Evolutionary conservation across 2,888 invertebrate genomes (phyloP).

Genomic region (Teleogryllus oceanicus): DNA sequence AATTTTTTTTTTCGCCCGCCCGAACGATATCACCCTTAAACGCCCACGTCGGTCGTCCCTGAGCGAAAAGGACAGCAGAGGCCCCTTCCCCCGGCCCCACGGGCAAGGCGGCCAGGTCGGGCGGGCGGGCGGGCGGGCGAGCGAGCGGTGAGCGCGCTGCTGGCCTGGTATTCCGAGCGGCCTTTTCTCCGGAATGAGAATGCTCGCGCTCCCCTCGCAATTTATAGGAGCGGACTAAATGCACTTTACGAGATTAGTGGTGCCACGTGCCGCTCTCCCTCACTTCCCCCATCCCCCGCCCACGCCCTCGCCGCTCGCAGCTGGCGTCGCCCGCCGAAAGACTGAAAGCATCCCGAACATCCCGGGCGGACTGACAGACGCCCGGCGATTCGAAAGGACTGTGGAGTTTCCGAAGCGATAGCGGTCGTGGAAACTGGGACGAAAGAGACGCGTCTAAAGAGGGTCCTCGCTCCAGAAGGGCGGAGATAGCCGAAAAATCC

Average conservation of each 20-base stretch:
- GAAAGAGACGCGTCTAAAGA: not conserved
- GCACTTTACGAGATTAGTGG: not conserved
- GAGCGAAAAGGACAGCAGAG: too few relatives aligned
- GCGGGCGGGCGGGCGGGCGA: too few relatives aligned
- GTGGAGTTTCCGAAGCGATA: not conserved
- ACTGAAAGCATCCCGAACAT: not conserved
- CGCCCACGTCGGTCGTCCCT: too few relatives aligned
- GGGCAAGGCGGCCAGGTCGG: too few relatives aligned
- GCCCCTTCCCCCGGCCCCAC: too few relatives aligned
- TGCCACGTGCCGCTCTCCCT: not conserved
- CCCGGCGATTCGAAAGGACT: not conserved
- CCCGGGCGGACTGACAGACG: not conserved
- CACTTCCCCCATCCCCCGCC: too few relatives aligned
- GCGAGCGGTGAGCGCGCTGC: too few relatives aligned
- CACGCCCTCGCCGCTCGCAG: not conserved
- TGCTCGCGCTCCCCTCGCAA: not conserved
- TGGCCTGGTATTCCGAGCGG: not conserved
- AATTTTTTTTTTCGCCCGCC: too few relatives aligned
- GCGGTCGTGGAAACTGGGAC: not conserved
- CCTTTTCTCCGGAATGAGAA: not conserved
- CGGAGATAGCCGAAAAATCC: too few relatives aligned
- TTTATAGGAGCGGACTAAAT: not conserved
- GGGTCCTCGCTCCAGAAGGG: not conserved
- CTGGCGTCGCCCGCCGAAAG: slow-evolving; percentile 3
- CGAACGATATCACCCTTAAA: too few relatives aligned